Conservation (phyloP, 2,888 invertebrate species). For the Platycnemis pennipes region DNA sequence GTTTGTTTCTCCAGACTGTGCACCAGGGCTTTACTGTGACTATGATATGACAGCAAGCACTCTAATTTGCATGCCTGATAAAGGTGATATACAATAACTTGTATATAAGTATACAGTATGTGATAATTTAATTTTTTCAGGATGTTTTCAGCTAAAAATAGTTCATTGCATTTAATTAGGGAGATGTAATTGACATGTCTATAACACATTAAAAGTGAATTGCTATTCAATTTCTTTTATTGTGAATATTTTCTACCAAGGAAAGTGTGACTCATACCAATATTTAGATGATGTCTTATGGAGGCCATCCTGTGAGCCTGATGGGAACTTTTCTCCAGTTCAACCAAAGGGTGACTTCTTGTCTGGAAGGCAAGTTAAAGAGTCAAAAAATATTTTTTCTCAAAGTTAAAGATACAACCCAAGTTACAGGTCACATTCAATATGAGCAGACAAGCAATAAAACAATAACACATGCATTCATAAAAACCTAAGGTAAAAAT, state of each 20-base stretch:
- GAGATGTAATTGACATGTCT: too few species aligned
- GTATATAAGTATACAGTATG: too few species aligned
- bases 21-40: slow-evolving; percentile 29
- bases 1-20: background rate
- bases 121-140: background rate
- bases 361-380: slow-evolving; percentile 81
- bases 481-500: too few species aligned
- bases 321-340: slow-evolving; percentile 83
- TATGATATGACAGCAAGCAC: background rate
- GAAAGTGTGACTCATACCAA: background rate
- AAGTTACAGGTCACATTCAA: too few species aligned
- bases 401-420: too few species aligned
- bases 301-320: slow-evolving; percentile 81
- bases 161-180: background rate
- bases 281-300: slow-evolving; percentile 71
- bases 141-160: background rate
- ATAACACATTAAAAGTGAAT: too few species aligned
- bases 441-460: too few species aligned
- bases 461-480: too few species aligned
- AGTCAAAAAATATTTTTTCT: too few species aligned
- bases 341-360: slow-evolving; percentile 85
- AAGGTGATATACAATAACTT: background rate
- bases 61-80: background rate
- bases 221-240: too few species aligned
- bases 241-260: background rate